Base-by-base conservation (phyloP, 2,888 invertebrate species). In the Choreutis nemorana region DNA sequence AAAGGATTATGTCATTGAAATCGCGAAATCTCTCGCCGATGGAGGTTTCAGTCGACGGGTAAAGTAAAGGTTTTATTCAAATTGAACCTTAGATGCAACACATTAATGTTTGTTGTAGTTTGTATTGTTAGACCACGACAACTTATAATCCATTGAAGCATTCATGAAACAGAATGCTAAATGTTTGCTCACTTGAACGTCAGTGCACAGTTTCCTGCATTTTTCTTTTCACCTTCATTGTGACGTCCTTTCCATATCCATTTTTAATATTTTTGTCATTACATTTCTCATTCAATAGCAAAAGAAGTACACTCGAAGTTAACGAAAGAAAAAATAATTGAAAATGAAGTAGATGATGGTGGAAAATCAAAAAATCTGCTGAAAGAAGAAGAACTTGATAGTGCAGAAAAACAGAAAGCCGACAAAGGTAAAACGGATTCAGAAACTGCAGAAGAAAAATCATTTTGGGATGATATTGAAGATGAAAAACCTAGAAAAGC, bases 251-350 rank as follows among this genome's bases (percentile, higher is more conserved):
- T 57, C 48, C 37, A 47, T 49, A 34, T 27, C 35, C 44, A 41
- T 42, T 46, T 42, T 42, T 38, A 18, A 42, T 44, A 33, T 40
- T 57, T 50, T 57, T 53, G 53, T 46, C 53, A 43, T 56, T 50
- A 54, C 48, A 50, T 53, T 48, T 52, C 55, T 54, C 55, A 48
- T 61, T 56, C 40, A 58, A 60, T 77, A 80, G 80, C 80, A 35
- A 77, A 60, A 64, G 79, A 80, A 72, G 65, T 79, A 50, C 75
- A 70, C 61, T 65, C 75, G 51, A 70, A 67, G 45, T 61, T 78
- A 45, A 65, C 59, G 45, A 78, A 66, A 45, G 77, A 81, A 63
- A 54, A 68, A 23, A 55, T 71, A 37, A 48, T 71, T 41, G 81
- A 83, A 59, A 73, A 67, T 44, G 64, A 81, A 37, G 52, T 82